A percentile compares a stretch with the other conserved stretches of the same genome.
Evolutionary conservation across 2,113 vertebrate species (phyloP).

Genomic region (Arenaria interpres): DNA sequence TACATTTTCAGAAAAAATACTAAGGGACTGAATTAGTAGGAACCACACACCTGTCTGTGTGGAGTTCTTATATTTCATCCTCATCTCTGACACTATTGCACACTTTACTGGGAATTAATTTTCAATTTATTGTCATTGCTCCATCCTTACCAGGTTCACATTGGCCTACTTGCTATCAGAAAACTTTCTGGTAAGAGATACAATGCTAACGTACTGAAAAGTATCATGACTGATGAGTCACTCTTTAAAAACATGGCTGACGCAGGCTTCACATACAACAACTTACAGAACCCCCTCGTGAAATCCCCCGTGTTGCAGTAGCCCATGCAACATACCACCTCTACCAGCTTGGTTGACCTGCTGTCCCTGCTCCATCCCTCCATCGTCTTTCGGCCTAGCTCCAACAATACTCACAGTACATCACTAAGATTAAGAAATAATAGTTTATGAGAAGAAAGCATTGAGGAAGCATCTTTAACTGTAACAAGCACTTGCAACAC

Average conservation of each 20-base stretch:
- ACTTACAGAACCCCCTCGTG: neutral
- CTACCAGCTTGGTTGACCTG: neutral
- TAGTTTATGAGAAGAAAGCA: neutral
- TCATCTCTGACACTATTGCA: neutral
- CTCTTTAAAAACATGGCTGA: neutral
- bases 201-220: neutral
- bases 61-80: neutral
- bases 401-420: neutral
- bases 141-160: neutral
- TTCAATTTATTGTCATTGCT: neutral
- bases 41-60: neutral
- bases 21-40: neutral
- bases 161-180: neutral
- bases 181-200: neutral
- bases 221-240: neutral
- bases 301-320: neutral
- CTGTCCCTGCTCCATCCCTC: neutral
- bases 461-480: neutral
- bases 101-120: neutral
- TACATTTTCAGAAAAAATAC: neutral
- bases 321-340: neutral
- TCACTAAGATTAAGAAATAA: neutral
- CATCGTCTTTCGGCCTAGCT: neutral
- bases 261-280: fast-evolving
- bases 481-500: neutral